These are phyloP conservation scores for Festucalex cinctus DNA, from an alignment of 2,113 vertebrate species.

Conservation along the genomic window DNA sequence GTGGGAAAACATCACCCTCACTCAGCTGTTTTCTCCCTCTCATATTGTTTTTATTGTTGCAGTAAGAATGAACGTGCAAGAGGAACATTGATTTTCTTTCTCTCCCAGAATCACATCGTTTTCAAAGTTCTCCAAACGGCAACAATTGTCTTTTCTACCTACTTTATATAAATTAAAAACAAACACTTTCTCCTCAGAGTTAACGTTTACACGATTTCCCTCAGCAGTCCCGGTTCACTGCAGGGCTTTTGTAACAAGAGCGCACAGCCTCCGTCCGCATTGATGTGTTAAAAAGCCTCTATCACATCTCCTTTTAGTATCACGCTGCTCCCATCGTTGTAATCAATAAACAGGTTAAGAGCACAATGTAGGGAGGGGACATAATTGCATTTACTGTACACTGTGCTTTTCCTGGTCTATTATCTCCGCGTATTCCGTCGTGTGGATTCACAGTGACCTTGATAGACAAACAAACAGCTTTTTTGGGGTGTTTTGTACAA, in stretches of 20 bases:
- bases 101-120: background rate
- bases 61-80: slow-evolving; percentile 1
- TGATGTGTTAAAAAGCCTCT: slow-evolving; percentile 47
- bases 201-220: slow-evolving; percentile 14
- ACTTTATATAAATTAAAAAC: slow-evolving; percentile 2
- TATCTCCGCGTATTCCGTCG: slow-evolving; percentile 8
- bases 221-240: slow-evolving; percentile 26
- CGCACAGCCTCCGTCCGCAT: slow-evolving; percentile 28
- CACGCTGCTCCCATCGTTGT: slow-evolving; percentile 21
- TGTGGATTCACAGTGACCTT: background rate
- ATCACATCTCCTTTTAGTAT: slow-evolving; percentile 25
- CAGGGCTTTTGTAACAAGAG: slow-evolving; percentile 29
- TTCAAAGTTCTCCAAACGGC: background rate
- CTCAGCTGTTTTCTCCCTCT: slow-evolving; percentile 16
- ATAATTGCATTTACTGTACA: slow-evolving; percentile 33
- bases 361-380: slow-evolving; percentile 13
- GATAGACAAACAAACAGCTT: slow-evolving; percentile 12
- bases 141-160: background rate
- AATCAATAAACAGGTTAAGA: slow-evolving; percentile 44
- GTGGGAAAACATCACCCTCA: slow-evolving; percentile 34
- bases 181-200: slow-evolving; percentile 6
- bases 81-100: background rate
- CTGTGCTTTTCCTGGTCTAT: slow-evolving; percentile 27
- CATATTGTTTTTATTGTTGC: slow-evolving; percentile 9
- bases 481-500: slow-evolving; percentile 3